Base-by-base conservation (phyloP, 2,797 vertebrate species). In the Ciconia nigra region DNA sequence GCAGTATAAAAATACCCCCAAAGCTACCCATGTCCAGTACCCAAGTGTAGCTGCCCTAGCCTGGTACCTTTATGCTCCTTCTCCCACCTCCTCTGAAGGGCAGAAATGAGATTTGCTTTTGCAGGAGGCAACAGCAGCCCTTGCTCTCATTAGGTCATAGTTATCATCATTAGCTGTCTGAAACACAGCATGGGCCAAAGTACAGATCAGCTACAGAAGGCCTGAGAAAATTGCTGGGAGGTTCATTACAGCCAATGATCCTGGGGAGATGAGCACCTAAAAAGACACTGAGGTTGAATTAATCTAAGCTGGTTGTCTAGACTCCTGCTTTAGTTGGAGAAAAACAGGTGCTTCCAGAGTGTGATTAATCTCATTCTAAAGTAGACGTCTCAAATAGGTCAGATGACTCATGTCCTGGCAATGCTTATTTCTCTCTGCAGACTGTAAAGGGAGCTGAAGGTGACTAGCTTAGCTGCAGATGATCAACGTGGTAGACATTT, bases 341-440 rank as follows among this genome's bases (percentile, higher is more conserved):
- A 95, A 93, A 96, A 51, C 90, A 96, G 95, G 96, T 96, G 89
- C 63, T 87, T 63, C 63, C 89, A 95, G 87, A 67, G 63, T 5
- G 0, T 85, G 87, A 97, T 97, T 95, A 96, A 96, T 97, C 89
- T 95, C 78, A 54, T 92, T 94, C 31, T 73, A 22, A 91, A 93
- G 93, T 41, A 95, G 96, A 94, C 71, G 80, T 87, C 95, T 87
- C 93, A 87, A 49, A 94, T 70, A 95, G 96, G 96, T 92, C 93
- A 63, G 89, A 96, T 97, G 95, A 96, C 92, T 96, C 96, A 97
- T 42, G 95, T 92, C 84, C 90, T 94, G 92, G 93, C 93, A 77
- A 55, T 18, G 63, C 81, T 92, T 59, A 37, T 87, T 96, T 93
- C 92, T 95, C 83, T 87, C 92, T 90, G 55, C 83, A 95, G 81